Conservation (phyloP, 2,113 vertebrate genomes). For the Oryzias javanicus region DNA sequence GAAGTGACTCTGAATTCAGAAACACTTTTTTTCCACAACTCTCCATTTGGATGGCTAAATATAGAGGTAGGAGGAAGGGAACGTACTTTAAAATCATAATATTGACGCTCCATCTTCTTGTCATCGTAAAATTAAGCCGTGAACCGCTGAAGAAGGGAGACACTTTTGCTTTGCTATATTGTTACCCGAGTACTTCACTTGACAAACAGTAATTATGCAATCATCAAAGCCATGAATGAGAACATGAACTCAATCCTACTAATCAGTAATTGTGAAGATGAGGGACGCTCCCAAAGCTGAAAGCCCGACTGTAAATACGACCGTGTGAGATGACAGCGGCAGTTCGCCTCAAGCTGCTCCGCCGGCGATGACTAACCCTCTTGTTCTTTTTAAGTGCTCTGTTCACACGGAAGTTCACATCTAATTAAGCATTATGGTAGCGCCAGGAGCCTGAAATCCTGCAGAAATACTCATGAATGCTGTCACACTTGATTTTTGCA, state of each 20-base stretch:
- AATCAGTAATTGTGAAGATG: constrained; percentile 8
- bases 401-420: constrained; percentile 18
- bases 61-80: too few species aligned
- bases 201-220: constrained; percentile 11
- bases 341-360: constrained; percentile 11
- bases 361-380: constrained; percentile 1
- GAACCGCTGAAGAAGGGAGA: too few species aligned
- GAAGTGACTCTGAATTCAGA: too few species aligned
- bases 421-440: neutral
- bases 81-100: too few species aligned
- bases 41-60: too few species aligned
- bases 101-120: too few species aligned
- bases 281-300: neutral
- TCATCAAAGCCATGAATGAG: constrained; percentile 12
- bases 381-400: constrained; percentile 11
- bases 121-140: too few species aligned
- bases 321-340: neutral
- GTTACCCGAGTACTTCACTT: neutral
- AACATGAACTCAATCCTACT: constrained; percentile 8
- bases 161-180: too few species aligned
- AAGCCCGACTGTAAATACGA: neutral
- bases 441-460: constrained; percentile 5
- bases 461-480: neutral
- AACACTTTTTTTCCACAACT: too few species aligned
- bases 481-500: constrained; percentile 5